A percentile compares a stretch with the other conserved stretches of the same genome.
Evolutionary conservation across 2,888 invertebrate genomes (phyloP).

Genomic region (Lasioglossum calceatum): DNA sequence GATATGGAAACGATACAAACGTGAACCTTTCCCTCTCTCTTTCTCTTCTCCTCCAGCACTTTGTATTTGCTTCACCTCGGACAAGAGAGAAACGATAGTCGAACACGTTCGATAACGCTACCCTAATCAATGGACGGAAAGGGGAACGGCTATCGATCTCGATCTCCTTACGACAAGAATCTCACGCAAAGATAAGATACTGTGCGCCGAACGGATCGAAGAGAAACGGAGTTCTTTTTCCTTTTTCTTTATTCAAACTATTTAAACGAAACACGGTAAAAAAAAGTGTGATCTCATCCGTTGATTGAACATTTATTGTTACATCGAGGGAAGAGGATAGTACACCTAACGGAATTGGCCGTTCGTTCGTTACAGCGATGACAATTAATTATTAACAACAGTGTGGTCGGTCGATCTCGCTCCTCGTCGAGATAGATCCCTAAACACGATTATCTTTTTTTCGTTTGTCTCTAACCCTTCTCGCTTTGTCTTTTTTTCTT

Average conservation of each 20-base stretch:
- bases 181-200: not conserved
- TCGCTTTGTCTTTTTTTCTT: slow-evolving; percentile 25
- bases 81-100: slow-evolving; percentile 15
- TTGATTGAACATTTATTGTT: slow-evolving; percentile 74
- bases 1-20: not conserved
- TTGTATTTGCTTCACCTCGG: not conserved
- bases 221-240: slow-evolving; percentile 2
- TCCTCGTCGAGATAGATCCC: slow-evolving; percentile 43
- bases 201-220: slow-evolving; percentile 27
- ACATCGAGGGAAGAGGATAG: slow-evolving; percentile 69
- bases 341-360: slow-evolving; percentile 68
- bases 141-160: slow-evolving; percentile 39
- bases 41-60: not conserved
- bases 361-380: slow-evolving; percentile 63
- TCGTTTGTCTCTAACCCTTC: slow-evolving; percentile 30
- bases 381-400: slow-evolving; percentile 63
- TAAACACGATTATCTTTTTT: slow-evolving; percentile 20
- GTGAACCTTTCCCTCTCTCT: not conserved
- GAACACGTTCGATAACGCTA: slow-evolving; percentile 21
- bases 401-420: slow-evolving; percentile 53
- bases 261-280: slow-evolving; percentile 18
- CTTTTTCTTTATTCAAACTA: not conserved
- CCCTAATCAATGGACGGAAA: slow-evolving; percentile 50
- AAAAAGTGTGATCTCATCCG: slow-evolving; percentile 50
- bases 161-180: not conserved